Evolutionary conservation across 2,888 invertebrate genomes (phyloP).

Genomic region (Tribolium freemani): DNA sequence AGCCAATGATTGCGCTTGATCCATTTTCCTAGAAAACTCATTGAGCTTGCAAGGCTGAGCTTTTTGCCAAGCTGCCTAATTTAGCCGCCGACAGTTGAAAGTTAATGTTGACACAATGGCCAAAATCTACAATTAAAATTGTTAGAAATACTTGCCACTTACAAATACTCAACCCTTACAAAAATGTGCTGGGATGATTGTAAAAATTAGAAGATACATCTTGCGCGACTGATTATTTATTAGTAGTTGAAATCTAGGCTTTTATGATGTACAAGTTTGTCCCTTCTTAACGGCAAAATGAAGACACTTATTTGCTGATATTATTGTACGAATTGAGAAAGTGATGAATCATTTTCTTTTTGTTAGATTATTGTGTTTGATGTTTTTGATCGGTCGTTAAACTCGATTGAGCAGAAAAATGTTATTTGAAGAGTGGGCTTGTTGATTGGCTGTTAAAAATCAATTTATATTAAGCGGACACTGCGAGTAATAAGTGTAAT

Average conservation of each 20-base stretch:
- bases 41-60: slow-evolving; percentile 33
- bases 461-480: not conserved
- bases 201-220: not conserved
- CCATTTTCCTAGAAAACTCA: slow-evolving; percentile 3
- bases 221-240: not conserved
- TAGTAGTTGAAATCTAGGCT: not conserved
- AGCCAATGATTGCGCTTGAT: slow-evolving; percentile 49
- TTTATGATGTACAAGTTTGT: not conserved
- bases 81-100: not conserved
- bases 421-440: not conserved
- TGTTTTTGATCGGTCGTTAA: slow-evolving; percentile 7
- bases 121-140: not conserved
- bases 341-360: slow-evolving; percentile 8
- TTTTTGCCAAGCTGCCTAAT: slow-evolving; percentile 27
- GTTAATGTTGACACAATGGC: not conserved
- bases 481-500: not conserved
- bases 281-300: not conserved
- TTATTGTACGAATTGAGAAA: not conserved
- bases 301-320: not conserved
- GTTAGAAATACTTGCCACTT: no score
- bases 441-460: not conserved
- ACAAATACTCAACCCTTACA: not conserved
- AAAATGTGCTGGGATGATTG: not conserved
- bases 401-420: slow-evolving; percentile 14
- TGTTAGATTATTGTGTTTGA: slow-evolving; percentile 7